Percentiles rank a stretch among this genome's conserved stretches.
Evolutionary conservation across 92 coral and sea anemone species (phyloP).

Genomic region (Palythoa grandiflora): DNA sequence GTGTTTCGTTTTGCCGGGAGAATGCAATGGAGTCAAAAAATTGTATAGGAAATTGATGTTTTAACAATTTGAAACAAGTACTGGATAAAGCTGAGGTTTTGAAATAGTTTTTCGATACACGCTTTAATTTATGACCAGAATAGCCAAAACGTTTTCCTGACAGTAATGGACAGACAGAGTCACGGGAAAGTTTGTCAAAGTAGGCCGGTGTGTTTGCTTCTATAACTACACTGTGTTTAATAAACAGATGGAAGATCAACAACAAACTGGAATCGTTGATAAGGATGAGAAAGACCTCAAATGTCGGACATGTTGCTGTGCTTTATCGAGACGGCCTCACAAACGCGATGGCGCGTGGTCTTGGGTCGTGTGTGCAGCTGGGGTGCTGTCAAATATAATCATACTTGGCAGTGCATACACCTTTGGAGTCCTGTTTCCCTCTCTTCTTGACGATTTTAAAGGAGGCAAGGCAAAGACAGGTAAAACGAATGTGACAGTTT

Average conservation of each 20-base stretch:
- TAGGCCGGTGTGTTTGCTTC: too few species aligned
- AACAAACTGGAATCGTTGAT: background rate
- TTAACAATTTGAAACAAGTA: too few species aligned
- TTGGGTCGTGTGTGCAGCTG: constrained; percentile 19
- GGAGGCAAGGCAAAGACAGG: constrained; percentile 23
- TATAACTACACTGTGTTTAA: background rate
- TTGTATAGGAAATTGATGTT: too few species aligned
- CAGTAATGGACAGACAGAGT: too few species aligned
- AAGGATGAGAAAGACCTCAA: background rate
- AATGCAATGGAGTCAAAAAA: too few species aligned
- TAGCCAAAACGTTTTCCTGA: too few species aligned
- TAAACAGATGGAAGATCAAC: background rate
- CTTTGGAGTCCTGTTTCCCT: background rate
- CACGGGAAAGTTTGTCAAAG: too few species aligned
- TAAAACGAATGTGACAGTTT: background rate
- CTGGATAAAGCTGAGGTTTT: too few species aligned
- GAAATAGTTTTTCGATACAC: too few species aligned
- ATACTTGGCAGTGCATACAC: background rate
- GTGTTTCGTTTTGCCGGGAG: too few species aligned
- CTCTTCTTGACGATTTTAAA: background rate
- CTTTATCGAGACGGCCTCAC: background rate
- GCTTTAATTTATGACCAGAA: too few species aligned
- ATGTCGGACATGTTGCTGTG: background rate
- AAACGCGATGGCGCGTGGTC: constrained; percentile 11
- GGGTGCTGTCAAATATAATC: background rate